These are phyloP conservation scores for Cataglyphis livida DNA, from an alignment of 2,888 invertebrate species.

Conservation along the genomic window DNA sequence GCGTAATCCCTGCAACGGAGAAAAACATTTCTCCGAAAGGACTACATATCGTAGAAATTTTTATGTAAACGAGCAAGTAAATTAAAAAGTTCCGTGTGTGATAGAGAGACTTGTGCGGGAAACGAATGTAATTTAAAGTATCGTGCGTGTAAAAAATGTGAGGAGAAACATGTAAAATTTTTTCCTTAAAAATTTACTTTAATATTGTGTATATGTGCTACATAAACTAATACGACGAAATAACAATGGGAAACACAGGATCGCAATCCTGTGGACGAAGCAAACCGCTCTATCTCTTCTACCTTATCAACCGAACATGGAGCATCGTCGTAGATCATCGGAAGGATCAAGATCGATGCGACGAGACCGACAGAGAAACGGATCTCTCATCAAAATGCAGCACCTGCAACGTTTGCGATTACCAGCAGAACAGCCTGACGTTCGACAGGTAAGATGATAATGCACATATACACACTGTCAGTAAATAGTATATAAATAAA, in stretches of 20 bases:
- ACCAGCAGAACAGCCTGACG: constrained; percentile 81
- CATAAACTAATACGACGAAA: background rate
- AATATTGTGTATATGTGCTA: background rate
- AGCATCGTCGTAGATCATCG: constrained; percentile 88
- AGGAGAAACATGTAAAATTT: background rate
- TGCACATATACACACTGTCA: background rate
- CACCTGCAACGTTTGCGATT: constrained; percentile 81
- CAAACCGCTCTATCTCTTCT: constrained; percentile 87
- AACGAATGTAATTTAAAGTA: background rate
- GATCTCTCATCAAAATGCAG: constrained; percentile 82
- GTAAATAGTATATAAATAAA: background rate
- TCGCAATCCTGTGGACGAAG: constrained; percentile 78
- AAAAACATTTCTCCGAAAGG: background rate
- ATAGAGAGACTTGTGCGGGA: background rate
- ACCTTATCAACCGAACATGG: constrained; percentile 91
- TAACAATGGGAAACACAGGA: constrained; percentile 79
- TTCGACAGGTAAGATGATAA: constrained; percentile 83
- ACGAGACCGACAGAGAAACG: constrained; percentile 80
- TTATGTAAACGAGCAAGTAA: background rate
- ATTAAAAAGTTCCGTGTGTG: background rate
- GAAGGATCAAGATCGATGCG: constrained; percentile 69
- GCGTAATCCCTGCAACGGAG: background rate
- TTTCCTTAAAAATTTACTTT: background rate
- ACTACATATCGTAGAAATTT: background rate
- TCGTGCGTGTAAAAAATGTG: background rate